Evolutionary conservation across 2,888 invertebrate species (phyloP).

Genomic region (Dolichopus griseipennis): DNA sequence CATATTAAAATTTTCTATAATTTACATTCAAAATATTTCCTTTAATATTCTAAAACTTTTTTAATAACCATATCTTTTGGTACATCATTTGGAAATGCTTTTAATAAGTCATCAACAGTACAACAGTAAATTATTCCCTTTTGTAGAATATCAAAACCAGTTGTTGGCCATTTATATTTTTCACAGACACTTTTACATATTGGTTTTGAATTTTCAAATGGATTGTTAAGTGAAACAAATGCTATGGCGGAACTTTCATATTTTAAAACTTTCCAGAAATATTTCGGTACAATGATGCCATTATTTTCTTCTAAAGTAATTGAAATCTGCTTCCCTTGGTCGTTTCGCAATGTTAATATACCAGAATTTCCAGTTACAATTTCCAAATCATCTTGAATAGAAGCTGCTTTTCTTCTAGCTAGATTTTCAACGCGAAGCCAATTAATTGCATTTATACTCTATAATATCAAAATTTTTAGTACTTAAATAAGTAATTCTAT

Average conservation of each 20-base stretch:
- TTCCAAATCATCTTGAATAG: slow-evolving; percentile 31
- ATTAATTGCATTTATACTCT: slow-evolving; percentile 41
- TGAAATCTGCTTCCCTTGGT: slow-evolving; percentile 28
- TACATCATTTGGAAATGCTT: slow-evolving; percentile 15
- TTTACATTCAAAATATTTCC: too few species aligned
- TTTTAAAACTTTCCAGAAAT: slow-evolving; percentile 44
- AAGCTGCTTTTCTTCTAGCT: slow-evolving; percentile 36
- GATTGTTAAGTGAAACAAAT: slow-evolving; percentile 45
- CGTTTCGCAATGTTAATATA: slow-evolving; percentile 36
- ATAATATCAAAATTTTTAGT: neutral
- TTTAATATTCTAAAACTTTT: neutral
- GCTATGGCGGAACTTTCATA: slow-evolving; percentile 39
- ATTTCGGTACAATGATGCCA: slow-evolving; percentile 42
- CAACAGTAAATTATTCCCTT: slow-evolving; percentile 27
- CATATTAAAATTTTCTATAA: too few species aligned
- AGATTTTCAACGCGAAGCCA: slow-evolving; percentile 43
- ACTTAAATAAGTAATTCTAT: neutral
- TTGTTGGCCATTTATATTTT: slow-evolving; percentile 32
- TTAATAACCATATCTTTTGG: slow-evolving; percentile 9
- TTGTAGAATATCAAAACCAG: slow-evolving; percentile 17
- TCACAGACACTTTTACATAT: slow-evolving; percentile 40
- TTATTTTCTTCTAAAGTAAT: slow-evolving; percentile 37
- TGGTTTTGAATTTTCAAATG: slow-evolving; percentile 33
- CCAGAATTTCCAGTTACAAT: slow-evolving; percentile 43
- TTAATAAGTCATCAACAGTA: slow-evolving; percentile 21